Evolutionary conservation across 2,113 vertebrate genomes (phyloP).

Genomic region (pig (Sus scrofa)): DNA sequence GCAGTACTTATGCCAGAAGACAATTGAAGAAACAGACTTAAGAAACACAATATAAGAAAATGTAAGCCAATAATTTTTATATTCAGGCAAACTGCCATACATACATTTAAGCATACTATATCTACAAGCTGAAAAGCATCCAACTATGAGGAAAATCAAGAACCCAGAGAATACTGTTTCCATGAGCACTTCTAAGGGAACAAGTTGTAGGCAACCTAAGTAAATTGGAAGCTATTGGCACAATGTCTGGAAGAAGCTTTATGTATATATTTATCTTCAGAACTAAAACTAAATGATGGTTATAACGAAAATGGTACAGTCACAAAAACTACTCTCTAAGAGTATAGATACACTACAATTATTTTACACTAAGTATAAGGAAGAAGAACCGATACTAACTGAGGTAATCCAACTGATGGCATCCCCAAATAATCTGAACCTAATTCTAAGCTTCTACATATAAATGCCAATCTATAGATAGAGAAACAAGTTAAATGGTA

Average conservation of each 20-base stretch:
- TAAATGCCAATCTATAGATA: background rate
- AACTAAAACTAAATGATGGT: background rate
- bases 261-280: background rate
- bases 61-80: background rate
- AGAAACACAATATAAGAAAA: constrained; percentile 28
- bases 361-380: background rate
- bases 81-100: background rate
- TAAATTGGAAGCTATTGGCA: background rate
- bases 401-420: background rate
- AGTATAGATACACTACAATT: background rate
- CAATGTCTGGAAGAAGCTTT: background rate
- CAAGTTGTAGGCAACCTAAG: background rate
- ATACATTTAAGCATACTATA: background rate
- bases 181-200: background rate
- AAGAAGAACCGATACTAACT: background rate
- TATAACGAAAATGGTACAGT: background rate
- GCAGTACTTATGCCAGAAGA: background rate
- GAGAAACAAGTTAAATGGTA: background rate
- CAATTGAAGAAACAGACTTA: background rate
- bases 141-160: background rate
- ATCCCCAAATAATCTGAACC: background rate
- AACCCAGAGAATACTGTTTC: background rate
- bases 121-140: background rate
- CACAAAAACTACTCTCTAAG: background rate
- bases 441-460: background rate